These are phyloP conservation scores for Drosophila borborema DNA, from an alignment of 2,888 invertebrate genomes.

Conservation along the genomic window DNA sequence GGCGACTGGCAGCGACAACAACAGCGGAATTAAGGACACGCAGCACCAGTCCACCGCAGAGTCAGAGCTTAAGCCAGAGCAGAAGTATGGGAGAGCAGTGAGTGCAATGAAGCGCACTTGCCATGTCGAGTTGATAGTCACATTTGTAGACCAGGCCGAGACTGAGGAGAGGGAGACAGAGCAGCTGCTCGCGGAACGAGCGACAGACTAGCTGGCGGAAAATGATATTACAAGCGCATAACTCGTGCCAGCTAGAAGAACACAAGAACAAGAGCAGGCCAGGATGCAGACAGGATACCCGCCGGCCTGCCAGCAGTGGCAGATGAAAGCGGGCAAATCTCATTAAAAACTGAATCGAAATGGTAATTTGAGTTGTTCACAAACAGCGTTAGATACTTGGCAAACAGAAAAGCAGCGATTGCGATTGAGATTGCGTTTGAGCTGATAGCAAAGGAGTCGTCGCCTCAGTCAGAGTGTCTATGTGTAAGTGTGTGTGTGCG, in stretches of 20 bases:
- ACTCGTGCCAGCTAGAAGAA: conserved; percentile 64
- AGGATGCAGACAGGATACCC: not conserved
- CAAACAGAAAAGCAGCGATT: conserved; percentile 45
- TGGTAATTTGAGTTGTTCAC: conserved; percentile 78
- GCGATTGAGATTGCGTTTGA: conserved; percentile 55
- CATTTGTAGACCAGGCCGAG: conserved; percentile 29
- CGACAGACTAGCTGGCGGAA: conserved; percentile 66
- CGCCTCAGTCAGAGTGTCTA: not conserved
- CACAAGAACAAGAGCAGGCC: not conserved
- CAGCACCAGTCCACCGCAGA: conserved; percentile 49
- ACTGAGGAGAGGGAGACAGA: not conserved
- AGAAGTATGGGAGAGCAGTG: not conserved
- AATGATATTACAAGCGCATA: conserved; percentile 70
- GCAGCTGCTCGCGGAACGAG: conserved; percentile 40
- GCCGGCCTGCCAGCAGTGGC: conserved; percentile 22
- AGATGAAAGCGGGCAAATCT: conserved; percentile 73
- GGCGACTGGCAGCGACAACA: conserved; percentile 34
- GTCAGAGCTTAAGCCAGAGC: not conserved
- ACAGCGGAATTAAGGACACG: conserved; percentile 21
- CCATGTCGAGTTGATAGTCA: conserved; percentile 28
- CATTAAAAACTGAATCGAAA: conserved; percentile 79
- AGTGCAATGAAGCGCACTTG: conserved; percentile 28
- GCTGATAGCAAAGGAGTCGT: conserved; percentile 49
- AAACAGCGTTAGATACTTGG: conserved; percentile 60
- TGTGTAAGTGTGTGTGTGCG: conserved; percentile 25